Base-by-base conservation (phyloP, 2,888 invertebrate species). In the Patella pellucida region DNA sequence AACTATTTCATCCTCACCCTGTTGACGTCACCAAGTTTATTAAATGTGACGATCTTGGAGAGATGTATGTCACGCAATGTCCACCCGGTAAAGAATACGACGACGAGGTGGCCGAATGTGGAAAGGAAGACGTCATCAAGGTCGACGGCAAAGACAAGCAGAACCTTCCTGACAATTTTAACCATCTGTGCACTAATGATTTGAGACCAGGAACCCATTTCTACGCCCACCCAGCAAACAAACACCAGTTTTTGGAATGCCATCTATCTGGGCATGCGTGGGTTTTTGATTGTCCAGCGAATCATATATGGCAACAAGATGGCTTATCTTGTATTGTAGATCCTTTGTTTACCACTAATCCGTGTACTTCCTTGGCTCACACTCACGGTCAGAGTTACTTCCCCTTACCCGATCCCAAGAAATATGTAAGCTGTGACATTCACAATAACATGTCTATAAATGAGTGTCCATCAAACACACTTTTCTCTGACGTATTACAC, bases 61-160 rank as follows among this genome's bases (percentile, higher is more conserved):
- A 71, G 14, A 73, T 73, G 73, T 73, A 73, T 56, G 54, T 73
- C 52, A 73, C 73, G 4, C 73, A 73, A 27, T 73, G 73, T 27
- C 73, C 73, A 2, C 52, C 27, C 5, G 52, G 67, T 15, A 54
- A 73, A 52, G 67, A 52, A 7, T 73, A 69, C 73, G 69, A 73
- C 52, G 52, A 19, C 12, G 41, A 52, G 50, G 69, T 52, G 9
- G 69, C 52, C 16, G 54, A 69, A 27, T 73, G 73, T 7, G 41
- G 41, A 9, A 41, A 41, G 41, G 41, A 41, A 41, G 41, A 41
- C 41, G 41, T 41, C 41, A 9, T 41, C 41, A 41, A 41, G 41
- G 41, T 41, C 41, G 41, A 41, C 41, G 41, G 41, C 9, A 41
- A 41, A 41, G 41, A 41, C 41, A 23, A 62, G 19, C 62, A 62